Evolutionary conservation across 2,888 invertebrate species (phyloP), one percentile per base, ranked within the genome.

Genomic region (Dascillus cervinus): DNA sequence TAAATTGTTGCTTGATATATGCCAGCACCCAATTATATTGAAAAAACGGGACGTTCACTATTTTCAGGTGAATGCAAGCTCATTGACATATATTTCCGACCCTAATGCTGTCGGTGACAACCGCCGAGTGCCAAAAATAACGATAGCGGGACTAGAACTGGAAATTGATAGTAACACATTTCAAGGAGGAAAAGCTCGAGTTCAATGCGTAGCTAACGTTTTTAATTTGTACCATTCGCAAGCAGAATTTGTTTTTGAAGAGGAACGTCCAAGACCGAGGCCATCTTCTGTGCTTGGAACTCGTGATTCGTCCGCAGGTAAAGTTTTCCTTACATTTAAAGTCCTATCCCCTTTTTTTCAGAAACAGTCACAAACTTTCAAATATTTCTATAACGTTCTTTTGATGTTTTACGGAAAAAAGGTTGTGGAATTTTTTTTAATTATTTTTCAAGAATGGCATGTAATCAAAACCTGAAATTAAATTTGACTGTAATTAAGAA

Each of bases 211-310:
- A 51, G 80, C 78, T 32, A 74, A 71, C 49, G 69, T 82, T 60
- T 79, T 79, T 67, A 74, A 77, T 59, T 66, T 81, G 49, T 79
- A 82, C 62, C 70, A 72, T 45, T 70, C 73, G 46, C 69, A 74
- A 44, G 70, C 73, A 31, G 78, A 76, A 58, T 66, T 75, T 42
- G 66, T 74, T 49, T 69, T 82, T 52, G 79, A 79, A 60, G 82
- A 82, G 66, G 82, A 82, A 62, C 76, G 77, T 53, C 82, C 83
- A 37, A 72, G 79, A 62, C 75, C 82, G 48, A 73, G 79, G 62
- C 75, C 82, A 50, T 82, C 82, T 39, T 80, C 82, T 34, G 82
- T 83, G 50, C 66, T 82, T 49, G 81, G 81, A 49, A 81, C 80
- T 24, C 32, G 46, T n/a, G 46, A 48, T 33, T 32, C 44, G 21